Evolutionary conservation across 1,140 invertebrate species (phyloP).

Genomic region (Saxidomus purpurata): DNA sequence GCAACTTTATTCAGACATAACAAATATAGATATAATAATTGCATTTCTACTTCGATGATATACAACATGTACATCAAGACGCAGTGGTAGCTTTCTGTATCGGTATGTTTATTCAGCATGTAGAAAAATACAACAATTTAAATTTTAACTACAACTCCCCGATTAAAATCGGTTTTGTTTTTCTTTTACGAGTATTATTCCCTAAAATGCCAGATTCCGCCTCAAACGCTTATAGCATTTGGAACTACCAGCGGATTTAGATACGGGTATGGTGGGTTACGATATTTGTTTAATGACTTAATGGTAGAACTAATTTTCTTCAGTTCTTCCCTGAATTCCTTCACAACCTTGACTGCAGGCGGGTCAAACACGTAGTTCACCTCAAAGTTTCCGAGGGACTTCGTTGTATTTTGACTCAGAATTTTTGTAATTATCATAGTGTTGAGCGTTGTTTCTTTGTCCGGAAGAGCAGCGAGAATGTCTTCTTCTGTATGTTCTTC

Average conservation of each 20-base stretch:
- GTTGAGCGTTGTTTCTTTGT: slow-evolving; percentile 82
- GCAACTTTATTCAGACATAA: too few species aligned
- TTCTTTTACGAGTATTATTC: too few species aligned
- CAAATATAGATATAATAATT: too few species aligned
- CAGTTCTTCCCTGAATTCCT: slow-evolving; percentile 66
- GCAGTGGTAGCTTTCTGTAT: too few species aligned
- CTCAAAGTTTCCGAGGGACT: slow-evolving; percentile 85
- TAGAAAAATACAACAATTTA: too few species aligned
- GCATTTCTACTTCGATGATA: too few species aligned
- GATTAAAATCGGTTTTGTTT: too few species aligned
- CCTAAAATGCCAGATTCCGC: too few species aligned
- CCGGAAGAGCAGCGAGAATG: slow-evolving; percentile 81
- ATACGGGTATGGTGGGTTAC: slow-evolving; percentile 20
- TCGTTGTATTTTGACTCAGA: slow-evolving; percentile 83
- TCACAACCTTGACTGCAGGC: slow-evolving; percentile 78
- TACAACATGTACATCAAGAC: too few species aligned
- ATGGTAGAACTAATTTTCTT: slow-evolving; percentile 43
- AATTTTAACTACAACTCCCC: too few species aligned
- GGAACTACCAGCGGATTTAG: slow-evolving; percentile 45
- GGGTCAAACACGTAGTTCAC: slow-evolving; percentile 85
- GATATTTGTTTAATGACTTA: slow-evolving; percentile 37
- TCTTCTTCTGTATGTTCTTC: slow-evolving; percentile 81
- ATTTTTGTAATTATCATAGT: slow-evolving; percentile 85
- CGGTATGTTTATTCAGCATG: too few species aligned
- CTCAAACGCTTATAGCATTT: slow-evolving; percentile 47